Conservation (phyloP, 2,888 invertebrate species). For the Oxytorus armatus region DNA sequence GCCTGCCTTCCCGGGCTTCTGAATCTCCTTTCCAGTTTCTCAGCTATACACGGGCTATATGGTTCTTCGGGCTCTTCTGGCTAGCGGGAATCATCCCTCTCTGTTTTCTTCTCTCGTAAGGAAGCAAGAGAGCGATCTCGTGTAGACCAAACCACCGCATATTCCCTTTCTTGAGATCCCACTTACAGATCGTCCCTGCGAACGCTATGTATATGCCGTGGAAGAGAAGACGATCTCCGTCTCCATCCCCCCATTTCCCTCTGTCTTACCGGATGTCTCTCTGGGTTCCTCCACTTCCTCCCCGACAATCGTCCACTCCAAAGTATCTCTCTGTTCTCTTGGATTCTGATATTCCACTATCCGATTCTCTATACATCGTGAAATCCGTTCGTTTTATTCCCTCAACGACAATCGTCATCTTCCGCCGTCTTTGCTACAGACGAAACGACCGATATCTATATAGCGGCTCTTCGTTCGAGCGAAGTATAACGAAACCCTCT, state of each 20-base stretch:
- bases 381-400: conserved; percentile 17
- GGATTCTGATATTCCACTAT: conserved; percentile 6
- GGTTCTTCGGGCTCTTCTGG: conserved; percentile 54
- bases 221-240: neutral
- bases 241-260: conserved; percentile 3
- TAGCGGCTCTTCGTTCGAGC: conserved; percentile 19
- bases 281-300: conserved; percentile 12
- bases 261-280: conserved; percentile 20
- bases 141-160: conserved; percentile 50
- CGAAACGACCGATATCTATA: neutral
- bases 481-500: conserved; percentile 4
- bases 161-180: conserved; percentile 64
- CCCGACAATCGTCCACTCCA: conserved; percentile 3
- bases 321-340: conserved; percentile 14
- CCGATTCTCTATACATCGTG: conserved; percentile 26
- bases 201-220: conserved; percentile 21
- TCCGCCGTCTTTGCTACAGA: conserved; percentile 28
- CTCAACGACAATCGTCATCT: conserved; percentile 52
- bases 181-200: conserved; percentile 53
- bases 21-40: conserved; percentile 57
- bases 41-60: conserved; percentile 26
- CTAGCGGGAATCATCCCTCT: conserved; percentile 54
- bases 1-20: conserved; percentile 45
- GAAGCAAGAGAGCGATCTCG: conserved; percentile 46
- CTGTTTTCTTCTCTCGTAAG: conserved; percentile 64